phyloP scores from a whole-genome alignment of 2,888 invertebrate genomes.

The Dicyrtoma fusca region DNA sequence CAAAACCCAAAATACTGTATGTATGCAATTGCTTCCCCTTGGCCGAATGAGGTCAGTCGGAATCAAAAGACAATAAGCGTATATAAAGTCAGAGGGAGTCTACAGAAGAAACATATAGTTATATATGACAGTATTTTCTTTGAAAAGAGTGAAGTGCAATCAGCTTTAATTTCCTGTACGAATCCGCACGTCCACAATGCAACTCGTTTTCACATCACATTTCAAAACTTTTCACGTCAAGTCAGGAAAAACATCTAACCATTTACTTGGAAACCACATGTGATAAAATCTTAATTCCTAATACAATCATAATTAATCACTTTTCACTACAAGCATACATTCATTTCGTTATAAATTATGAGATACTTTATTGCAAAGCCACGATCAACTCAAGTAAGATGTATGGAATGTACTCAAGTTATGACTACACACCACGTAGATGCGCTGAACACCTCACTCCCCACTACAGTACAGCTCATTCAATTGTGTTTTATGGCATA shows the following conservation, averaged over 20 bases:
- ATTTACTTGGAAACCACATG: constrained; percentile 26
- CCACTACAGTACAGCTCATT: no score
- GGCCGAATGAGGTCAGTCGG: constrained; percentile 10
- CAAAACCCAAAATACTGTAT: not conserved
- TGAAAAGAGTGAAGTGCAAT: not conserved
- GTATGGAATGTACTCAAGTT: no score
- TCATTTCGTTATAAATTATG: constrained; percentile 13
- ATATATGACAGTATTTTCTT: not conserved
- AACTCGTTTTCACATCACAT: constrained; percentile 11
- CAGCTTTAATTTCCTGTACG: constrained; percentile 9
- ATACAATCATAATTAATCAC: constrained; percentile 32
- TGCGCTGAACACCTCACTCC: no score
- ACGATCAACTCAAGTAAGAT: not conserved
- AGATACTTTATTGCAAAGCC: constrained; percentile 24
- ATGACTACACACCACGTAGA: no score
- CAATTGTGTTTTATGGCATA: no score
- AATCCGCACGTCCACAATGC: not conserved
- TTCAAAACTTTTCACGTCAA: constrained; percentile 28
- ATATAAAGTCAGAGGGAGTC: not conserved
- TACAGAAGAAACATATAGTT: not conserved
- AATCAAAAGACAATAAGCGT: not conserved
- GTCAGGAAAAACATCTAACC: constrained; percentile 9
- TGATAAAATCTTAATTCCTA: constrained; percentile 32
- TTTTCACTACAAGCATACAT: constrained; percentile 9
- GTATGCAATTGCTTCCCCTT: not conserved